Evolutionary conservation across 2,797 vertebrate genomes (phyloP), one percentile per base, ranked within the genome.

Genomic region (Sphenodon punctatus): DNA sequence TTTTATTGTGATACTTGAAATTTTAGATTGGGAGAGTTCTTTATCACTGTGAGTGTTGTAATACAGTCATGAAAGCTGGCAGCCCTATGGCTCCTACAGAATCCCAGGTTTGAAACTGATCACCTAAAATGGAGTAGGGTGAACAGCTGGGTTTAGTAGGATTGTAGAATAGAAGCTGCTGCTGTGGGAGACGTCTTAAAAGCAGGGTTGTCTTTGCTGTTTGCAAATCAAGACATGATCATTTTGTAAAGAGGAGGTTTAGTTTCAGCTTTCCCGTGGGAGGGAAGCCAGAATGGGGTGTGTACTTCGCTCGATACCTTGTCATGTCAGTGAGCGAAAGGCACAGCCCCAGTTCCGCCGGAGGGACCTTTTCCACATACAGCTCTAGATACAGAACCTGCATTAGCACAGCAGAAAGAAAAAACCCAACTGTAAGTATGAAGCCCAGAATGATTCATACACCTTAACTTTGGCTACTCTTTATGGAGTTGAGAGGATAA

Each of bases 231-330:
- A 2, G 3, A 3, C 56, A 2, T 36, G 49, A 72, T 58, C 23
- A 42, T 3, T 0, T 51, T n/a, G 56, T 27, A 23, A 30, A 7
- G 32, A 38, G 20, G 2, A 68, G 49, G 39, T 80, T n/a, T 30
- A 51, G 5, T 14, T 66, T 0, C 14, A 25, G 23, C 10, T 19
- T 7, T 5, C 69, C 42, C 1, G 59, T n/a, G 45, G 59, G 38
- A 45, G 45, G 77, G 80, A 78, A 82, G 75, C 67, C 39, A 67
- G 7, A 4, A 11, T 1, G 7, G 60, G 0, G 1, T 2, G 39
- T 51, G 90, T 22, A 77, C 84, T 93, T 92, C 66, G 86, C 82
- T 69, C 65, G 0, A 88, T 51, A 23, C 77, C 61, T 32, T 0
- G 30, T 41, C 30, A 6, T 55, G 70, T 43, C 23, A 42, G n/a